phyloP scores from a whole-genome alignment of 2,888 invertebrate genomes.

The Dexiosoma caninum region DNA sequence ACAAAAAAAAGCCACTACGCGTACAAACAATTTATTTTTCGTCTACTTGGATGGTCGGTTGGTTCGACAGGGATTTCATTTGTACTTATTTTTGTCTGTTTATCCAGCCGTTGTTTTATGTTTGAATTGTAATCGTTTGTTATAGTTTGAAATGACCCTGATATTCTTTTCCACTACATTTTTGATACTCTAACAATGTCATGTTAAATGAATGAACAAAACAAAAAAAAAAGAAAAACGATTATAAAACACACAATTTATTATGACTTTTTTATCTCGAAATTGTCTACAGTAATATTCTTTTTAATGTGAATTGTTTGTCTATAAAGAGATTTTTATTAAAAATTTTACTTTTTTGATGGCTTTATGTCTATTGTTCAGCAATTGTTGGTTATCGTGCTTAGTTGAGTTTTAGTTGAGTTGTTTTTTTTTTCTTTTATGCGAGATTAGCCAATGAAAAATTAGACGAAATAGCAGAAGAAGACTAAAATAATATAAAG shows the following conservation, averaged over 20 bases:
- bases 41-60: conserved; percentile 13
- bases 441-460: conserved; percentile 3
- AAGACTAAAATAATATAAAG: too few species aligned
- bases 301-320: conserved; percentile 9
- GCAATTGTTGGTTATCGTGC: conserved; percentile 41
- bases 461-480: background rate
- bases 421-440: too few species aligned
- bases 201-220: too few species aligned
- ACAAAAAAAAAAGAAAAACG: too few species aligned
- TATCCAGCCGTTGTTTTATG: conserved; percentile 3
- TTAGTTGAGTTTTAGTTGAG: too few species aligned
- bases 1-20: background rate
- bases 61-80: background rate
- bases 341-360: conserved; percentile 19
- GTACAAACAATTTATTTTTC: background rate
- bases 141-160: conserved; percentile 39
- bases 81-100: background rate
- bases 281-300: conserved; percentile 19
- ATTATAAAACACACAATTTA: conserved; percentile 23
- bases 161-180: conserved; percentile 25
- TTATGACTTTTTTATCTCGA: conserved; percentile 17
- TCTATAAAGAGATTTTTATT: background rate
- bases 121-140: conserved; percentile 14
- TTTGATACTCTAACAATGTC: conserved; percentile 33
- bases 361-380: conserved; percentile 19